These are phyloP conservation scores for Sycophila texana DNA, from an alignment of 2,888 invertebrate genomes.

Conservation along the genomic window DNA sequence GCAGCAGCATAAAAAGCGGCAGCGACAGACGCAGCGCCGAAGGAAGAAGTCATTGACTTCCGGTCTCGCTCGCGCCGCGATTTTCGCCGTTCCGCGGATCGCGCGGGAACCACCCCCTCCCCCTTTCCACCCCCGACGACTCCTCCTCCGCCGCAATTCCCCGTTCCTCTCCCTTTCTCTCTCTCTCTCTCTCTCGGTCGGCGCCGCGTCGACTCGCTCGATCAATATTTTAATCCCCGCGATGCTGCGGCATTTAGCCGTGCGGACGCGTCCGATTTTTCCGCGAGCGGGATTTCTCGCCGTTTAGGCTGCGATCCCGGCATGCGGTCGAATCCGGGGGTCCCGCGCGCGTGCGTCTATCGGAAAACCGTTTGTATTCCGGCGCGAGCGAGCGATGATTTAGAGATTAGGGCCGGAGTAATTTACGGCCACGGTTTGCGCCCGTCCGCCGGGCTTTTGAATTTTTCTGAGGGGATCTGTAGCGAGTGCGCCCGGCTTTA, in stretches of 20 bases:
- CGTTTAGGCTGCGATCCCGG: no score
- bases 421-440: constrained; percentile 30
- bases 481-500: no score
- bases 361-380: constrained; percentile 52
- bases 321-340: no score
- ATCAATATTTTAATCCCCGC: constrained; percentile 75
- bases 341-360: constrained; percentile 20
- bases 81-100: constrained; percentile 48
- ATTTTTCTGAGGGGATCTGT: constrained; percentile 26
- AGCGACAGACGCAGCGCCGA: not conserved
- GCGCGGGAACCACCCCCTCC: constrained; percentile 57
- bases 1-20: constrained; percentile 4
- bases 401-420: constrained; percentile 41
- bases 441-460: constrained; percentile 35
- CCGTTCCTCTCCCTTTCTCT: constrained; percentile 60
- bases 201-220: constrained; percentile 64
- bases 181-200: constrained; percentile 58
- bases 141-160: constrained; percentile 25
- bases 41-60: constrained; percentile 61
- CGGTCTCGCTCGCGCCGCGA: constrained; percentile 55
- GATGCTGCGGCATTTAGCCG: constrained; percentile 74
- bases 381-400: constrained; percentile 42
- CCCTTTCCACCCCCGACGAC: constrained; percentile 44
- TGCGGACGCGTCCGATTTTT: not conserved
- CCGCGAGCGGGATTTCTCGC: not conserved